phyloP scores from a whole-genome alignment of 2,113 vertebrate genomes.

The Eubucco bourcierii region DNA sequence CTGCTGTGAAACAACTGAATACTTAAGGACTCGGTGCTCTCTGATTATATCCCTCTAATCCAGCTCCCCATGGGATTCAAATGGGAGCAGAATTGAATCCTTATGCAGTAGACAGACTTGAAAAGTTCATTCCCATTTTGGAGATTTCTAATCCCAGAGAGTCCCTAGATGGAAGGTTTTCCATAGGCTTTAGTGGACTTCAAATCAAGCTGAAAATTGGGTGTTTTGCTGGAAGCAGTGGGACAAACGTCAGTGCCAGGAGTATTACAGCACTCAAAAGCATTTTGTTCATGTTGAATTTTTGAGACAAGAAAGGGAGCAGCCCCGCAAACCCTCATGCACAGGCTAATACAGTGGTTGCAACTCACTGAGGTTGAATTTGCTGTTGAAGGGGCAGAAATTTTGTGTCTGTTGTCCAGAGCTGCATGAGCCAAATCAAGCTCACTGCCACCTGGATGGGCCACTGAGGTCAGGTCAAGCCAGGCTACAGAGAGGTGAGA shows the following conservation, averaged over 20 bases:
- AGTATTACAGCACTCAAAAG: not conserved
- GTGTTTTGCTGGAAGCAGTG: not conserved
- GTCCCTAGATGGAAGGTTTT: slow-evolving; percentile 30
- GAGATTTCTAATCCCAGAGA: slow-evolving; percentile 21
- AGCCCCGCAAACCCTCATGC: not conserved
- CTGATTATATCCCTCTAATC: not conserved
- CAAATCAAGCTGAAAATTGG: not conserved
- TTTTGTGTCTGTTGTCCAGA: not conserved
- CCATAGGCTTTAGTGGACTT: not conserved
- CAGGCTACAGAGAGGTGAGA: not conserved
- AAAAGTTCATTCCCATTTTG: not conserved
- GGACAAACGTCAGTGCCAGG: not conserved
- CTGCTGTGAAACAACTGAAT: not conserved
- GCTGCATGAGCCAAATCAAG: rapidly evolving
- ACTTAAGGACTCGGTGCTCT: not conserved
- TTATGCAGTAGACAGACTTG: not conserved
- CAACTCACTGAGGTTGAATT: not conserved
- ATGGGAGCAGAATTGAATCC: not conserved
- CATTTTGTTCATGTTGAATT: not conserved
- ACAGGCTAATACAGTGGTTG: not conserved
- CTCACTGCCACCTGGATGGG: rapidly evolving
- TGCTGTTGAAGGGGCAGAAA: not conserved
- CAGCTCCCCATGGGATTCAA: not conserved
- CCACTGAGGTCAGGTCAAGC: not conserved
- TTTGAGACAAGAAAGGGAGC: not conserved